Percentiles rank a stretch among this genome's conserved stretches.
These are phyloP conservation scores for Hoplostethus atlanticus DNA, from an alignment of 2,797 vertebrate genomes.

Conservation along the genomic window DNA sequence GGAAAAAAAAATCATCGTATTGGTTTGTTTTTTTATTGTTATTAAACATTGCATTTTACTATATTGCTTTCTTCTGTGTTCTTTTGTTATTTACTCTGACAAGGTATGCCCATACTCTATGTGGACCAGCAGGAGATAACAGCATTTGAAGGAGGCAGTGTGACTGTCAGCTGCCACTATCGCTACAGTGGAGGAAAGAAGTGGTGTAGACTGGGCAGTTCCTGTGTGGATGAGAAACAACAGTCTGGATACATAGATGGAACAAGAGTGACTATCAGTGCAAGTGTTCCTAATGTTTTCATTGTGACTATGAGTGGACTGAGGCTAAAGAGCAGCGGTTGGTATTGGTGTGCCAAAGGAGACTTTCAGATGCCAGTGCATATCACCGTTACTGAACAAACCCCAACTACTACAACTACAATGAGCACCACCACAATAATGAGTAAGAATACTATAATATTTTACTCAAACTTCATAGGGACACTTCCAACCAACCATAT, in stretches of 20 bases:
- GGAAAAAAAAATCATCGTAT: slow-evolving; percentile 37
- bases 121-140: slow-evolving; percentile 33
- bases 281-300: not conserved
- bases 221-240: slow-evolving; percentile 10
- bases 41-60: not conserved
- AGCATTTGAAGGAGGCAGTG: accelerated
- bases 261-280: slow-evolving; percentile 20
- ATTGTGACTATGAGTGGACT: slow-evolving; percentile 51
- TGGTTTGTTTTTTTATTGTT: no score
- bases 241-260: slow-evolving; percentile 1
- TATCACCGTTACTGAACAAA: slow-evolving; percentile 23
- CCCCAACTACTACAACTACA: slow-evolving; percentile 7
- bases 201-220: slow-evolving; percentile 45
- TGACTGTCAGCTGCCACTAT: not conserved
- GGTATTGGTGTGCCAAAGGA: slow-evolving; percentile 53
- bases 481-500: not conserved
- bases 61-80: not conserved
- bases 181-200: accelerated
- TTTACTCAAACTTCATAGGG: not conserved
- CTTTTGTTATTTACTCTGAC: not conserved
- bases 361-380: slow-evolving; percentile 43
- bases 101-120: not conserved
- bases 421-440: not conserved
- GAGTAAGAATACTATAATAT: slow-evolving; percentile 21
- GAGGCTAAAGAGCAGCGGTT: slow-evolving; percentile 34